Percentiles rank a stretch among this genome's conserved stretches.
Evolutionary conservation across 2,113 vertebrate species (phyloP).

Genomic region (Raja brachyura): DNA sequence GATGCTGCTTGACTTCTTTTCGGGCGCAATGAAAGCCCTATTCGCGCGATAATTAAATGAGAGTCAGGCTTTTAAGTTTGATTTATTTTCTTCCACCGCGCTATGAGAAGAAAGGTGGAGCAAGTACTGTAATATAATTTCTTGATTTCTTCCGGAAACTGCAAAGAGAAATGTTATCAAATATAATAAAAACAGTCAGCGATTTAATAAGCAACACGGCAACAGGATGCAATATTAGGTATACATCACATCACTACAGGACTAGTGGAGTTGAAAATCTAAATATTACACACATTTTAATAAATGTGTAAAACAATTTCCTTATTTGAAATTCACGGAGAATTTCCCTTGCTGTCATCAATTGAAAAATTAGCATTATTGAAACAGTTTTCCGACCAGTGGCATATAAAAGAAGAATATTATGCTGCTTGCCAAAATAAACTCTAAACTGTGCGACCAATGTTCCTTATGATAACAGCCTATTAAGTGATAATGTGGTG

Average conservation of each 20-base stretch:
- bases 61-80: constrained; percentile 77
- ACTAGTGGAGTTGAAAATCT: background rate
- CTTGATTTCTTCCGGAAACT: constrained; percentile 39
- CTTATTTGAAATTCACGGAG: background rate
- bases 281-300: background rate
- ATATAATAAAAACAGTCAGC: background rate
- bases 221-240: background rate
- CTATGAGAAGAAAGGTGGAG: constrained; percentile 67
- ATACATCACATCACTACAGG: background rate
- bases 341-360: background rate
- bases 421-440: background rate
- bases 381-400: background rate
- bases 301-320: background rate
- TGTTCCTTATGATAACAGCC: background rate
- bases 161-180: background rate
- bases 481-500: background rate
- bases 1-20: constrained; percentile 72
- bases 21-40: constrained; percentile 54
- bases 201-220: background rate
- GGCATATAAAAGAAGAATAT: background rate
- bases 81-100: constrained; percentile 70
- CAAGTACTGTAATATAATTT: constrained; percentile 55
- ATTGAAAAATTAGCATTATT: background rate
- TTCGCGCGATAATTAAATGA: constrained; percentile 72
- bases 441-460: background rate